phyloP scores from a whole-genome alignment of 2,113 vertebrate species.

The Strix uralensis region DNA sequence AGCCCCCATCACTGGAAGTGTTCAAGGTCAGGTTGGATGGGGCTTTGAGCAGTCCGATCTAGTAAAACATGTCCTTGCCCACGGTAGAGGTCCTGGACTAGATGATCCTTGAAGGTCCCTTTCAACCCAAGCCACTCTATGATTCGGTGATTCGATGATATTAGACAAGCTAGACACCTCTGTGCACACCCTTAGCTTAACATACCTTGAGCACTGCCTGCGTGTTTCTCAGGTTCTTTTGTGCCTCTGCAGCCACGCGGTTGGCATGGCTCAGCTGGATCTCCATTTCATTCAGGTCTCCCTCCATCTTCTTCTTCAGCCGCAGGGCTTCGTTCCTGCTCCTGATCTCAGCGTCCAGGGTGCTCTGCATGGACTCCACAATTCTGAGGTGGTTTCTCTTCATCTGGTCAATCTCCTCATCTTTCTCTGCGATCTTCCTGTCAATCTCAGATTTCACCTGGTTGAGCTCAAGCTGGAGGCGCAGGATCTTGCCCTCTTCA shows the following conservation, averaged over 20 bases:
- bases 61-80: neutral
- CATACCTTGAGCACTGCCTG: conserved; percentile 75
- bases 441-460: no score
- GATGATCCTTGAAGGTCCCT: neutral
- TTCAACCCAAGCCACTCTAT: neutral
- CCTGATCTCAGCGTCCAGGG: no score
- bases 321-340: neutral
- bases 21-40: neutral
- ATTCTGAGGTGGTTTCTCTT: neutral
- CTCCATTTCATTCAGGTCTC: conserved; percentile 84
- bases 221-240: conserved; percentile 84
- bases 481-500: conserved; percentile 76
- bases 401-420: neutral
- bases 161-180: neutral
- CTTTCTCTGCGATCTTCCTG: no score
- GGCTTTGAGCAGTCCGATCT: neutral
- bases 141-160: neutral
- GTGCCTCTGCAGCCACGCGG: conserved; percentile 74
- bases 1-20: neutral
- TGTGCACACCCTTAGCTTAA: neutral
- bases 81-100: neutral
- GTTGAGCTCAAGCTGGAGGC: conserved; percentile 74
- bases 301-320: conserved; percentile 52
- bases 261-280: conserved; percentile 81
- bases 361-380: neutral